Percentiles rank a stretch among this genome's conserved stretches.
phyloP scores from a whole-genome alignment of 2,888 invertebrate species.

The Pyrochroa serraticornis region DNA sequence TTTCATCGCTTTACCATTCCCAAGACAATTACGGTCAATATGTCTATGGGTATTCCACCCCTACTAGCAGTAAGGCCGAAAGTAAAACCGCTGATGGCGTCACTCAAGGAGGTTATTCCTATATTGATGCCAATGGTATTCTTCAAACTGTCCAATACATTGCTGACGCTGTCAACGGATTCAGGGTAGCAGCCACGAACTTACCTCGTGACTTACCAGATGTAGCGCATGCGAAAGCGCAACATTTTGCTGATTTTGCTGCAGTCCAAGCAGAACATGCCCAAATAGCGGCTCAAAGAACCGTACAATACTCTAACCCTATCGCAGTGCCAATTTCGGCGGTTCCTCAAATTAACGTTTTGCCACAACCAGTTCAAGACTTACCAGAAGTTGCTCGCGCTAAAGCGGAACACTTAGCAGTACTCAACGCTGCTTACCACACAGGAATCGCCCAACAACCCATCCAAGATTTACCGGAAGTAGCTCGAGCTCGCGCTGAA shows the following conservation, averaged over 20 bases:
- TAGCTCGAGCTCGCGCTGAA: conserved; percentile 48
- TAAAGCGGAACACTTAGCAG: conserved; percentile 49
- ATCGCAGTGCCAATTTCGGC: conserved; percentile 37
- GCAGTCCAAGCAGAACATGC: conserved; percentile 49
- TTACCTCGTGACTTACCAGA: conserved; percentile 61
- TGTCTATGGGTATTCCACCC: conserved; percentile 69
- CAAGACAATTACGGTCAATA: conserved; percentile 66
- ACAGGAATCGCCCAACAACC: conserved; percentile 49
- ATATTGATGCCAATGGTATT: conserved; percentile 70
- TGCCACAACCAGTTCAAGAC: conserved; percentile 56
- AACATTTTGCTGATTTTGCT: conserved; percentile 50
- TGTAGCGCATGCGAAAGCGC: conserved; percentile 52
- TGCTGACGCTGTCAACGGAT: conserved; percentile 68
- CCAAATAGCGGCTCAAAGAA: conserved; percentile 35
- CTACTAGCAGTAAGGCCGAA: conserved; percentile 70
- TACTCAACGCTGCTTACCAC: conserved; percentile 48
- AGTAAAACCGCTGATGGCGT: conserved; percentile 66
- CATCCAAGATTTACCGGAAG: conserved; percentile 55
- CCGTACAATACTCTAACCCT: conserved; percentile 45
- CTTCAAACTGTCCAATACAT: conserved; percentile 70
- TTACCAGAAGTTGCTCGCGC: conserved; percentile 52
- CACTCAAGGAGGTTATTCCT: conserved; percentile 71
- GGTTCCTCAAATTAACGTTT: conserved; percentile 32
- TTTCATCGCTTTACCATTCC: conserved; percentile 59
- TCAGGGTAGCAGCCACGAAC: conserved; percentile 71